Base-by-base conservation (phyloP, 2,888 invertebrate genomes). In the Parnassius orleans region DNA sequence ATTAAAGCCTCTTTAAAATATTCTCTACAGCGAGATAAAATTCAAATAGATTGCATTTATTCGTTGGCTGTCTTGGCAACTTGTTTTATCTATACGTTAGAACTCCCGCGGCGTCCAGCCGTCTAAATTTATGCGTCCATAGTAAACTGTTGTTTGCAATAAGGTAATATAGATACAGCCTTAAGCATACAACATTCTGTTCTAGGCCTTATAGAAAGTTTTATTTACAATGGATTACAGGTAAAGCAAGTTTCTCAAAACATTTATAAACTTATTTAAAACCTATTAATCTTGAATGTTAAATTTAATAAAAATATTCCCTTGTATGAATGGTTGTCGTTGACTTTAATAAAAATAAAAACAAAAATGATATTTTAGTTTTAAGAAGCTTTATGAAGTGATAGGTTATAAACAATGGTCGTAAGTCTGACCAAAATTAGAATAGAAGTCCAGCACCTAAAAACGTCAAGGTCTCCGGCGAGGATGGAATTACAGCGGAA, bases 121-220 rank as follows among this genome's bases (percentile, higher is more conserved):
- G 71, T 74, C 73, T 72, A 72, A 81, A 85, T 85, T 84, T 85
- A 79, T 83, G 81, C 78, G 74, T 71, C 74, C 72, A 81, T 68
- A 65, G 70, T 84, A 83, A 84, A 86, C 84, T 73, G 72, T 77
- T 80, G 80, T 81, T 81, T 81, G 78, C 80, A 76, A 69, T 70
- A 62, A 65, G 70, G 33, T 7, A 33, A 33, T 33, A 33, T 33
- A 33, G 33, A 74, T 74, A 73, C 73, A 75, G 73, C 68, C 69
- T 70, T 72, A 69, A 66, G 70, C 70, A 67, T 66, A 54, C 47
- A 57, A 60, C 61, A 63, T 65, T 66, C 56, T 65, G 14, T 56
- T 51, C n/a, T 61, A 69, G 69, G 70, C 62, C 69, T 70, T 72
- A 70, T 55, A 63, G 50, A 54, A 63, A 59, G 60, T 42, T 56